These are phyloP conservation scores for Neodiprion lecontei DNA, from an alignment of 1,140 invertebrate species.

Conservation along the genomic window DNA sequence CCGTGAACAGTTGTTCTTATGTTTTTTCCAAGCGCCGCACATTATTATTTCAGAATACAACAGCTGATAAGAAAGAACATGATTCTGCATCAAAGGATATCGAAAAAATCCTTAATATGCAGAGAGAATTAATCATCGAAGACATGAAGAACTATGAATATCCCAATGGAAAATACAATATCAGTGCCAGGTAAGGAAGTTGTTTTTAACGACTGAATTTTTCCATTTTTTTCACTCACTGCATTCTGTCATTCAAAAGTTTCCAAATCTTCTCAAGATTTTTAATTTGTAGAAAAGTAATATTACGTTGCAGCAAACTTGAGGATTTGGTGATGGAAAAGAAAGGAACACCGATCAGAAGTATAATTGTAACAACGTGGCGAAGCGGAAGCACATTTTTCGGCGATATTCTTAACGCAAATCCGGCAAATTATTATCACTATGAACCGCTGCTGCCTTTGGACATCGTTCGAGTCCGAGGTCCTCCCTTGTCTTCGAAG, in stretches of 20 bases:
- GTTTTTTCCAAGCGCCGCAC: too few relatives aligned
- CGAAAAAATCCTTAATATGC: slow-evolving; percentile 65
- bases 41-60: too few relatives aligned
- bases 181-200: slow-evolving; percentile 56
- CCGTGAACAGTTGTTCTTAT: too few relatives aligned
- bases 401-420: slow-evolving; percentile 81
- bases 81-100: slow-evolving; percentile 45
- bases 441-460: slow-evolving; percentile 86
- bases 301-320: slow-evolving; percentile 55
- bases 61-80: too few relatives aligned
- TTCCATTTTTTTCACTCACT: slow-evolving; percentile 2
- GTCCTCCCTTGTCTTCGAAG: slow-evolving; percentile 67
- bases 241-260: not conserved
- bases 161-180: slow-evolving; percentile 62
- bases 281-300: not conserved
- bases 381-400: slow-evolving; percentile 89
- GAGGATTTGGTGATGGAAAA: slow-evolving; percentile 72
- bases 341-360: slow-evolving; percentile 74
- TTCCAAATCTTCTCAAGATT: not conserved
- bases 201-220: slow-evolving; percentile 14
- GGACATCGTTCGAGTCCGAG: slow-evolving; percentile 81
- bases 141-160: slow-evolving; percentile 71
- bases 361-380: slow-evolving; percentile 84
- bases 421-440: slow-evolving; percentile 87
- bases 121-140: slow-evolving; percentile 61